Evolutionary conservation across 2,888 invertebrate genomes (phyloP), one percentile per base, ranked within the genome.

Genomic region (Anodontia alba): DNA sequence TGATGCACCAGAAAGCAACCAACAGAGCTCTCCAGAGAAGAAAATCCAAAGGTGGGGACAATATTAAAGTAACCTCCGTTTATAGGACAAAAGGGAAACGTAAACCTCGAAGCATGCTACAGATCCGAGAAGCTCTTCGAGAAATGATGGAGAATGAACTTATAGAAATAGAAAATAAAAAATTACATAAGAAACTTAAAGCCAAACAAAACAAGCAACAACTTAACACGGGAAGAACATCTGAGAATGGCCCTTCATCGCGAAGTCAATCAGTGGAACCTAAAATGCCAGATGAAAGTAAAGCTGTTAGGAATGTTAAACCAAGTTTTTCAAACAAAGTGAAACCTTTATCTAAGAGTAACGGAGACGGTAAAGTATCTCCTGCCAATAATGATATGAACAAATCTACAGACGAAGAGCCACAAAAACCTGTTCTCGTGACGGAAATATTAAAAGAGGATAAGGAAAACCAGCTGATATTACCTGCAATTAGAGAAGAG

Each of bases 1-100:
- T 91, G 26, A 93, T 93, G 93, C 87, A 90, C 46, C 91, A 93
- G 74, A 93, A 91, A 79, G 92, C 93, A 10, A 83, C 88, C 72
- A 81, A 86, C 20, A 73, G 92, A 10, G 89, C 88, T 62, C 77
- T 83, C 29, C 83, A 83, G 49, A 70, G 83, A 20, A 46, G 42
- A 29, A 10, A 23, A 15, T 70, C 62, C 20, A 84, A 84, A 33
- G 26, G 54, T 31, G 76, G 77, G 15, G 82, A 80, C n/a, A 51
- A 42, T 23, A 84, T 80, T 5, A 81, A 79, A 69, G 33, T 87
- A 15, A 72, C 87, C 20, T 79, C 86, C 10, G 67, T 80, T 12
- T 73, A 79, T 78, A 76, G 77, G 76, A 69, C 80, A 31, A 72
- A 81, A 49, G 75, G 78, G 33, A 67, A 83, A 73, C 78, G 89